Base-by-base conservation (phyloP, 2,797 vertebrate species). In the Xenops minutus region DNA sequence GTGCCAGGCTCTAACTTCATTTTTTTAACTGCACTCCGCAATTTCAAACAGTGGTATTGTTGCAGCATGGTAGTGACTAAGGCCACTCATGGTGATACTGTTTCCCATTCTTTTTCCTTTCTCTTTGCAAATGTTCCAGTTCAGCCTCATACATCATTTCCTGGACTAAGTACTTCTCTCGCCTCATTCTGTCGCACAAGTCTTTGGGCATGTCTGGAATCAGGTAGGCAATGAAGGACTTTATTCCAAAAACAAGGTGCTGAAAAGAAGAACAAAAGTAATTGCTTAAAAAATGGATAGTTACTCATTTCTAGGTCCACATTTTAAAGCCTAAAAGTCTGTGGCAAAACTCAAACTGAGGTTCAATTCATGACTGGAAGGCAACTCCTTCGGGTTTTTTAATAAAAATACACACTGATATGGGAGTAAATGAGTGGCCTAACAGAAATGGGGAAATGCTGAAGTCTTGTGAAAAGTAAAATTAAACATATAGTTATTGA, bases 61-160 rank as follows among this genome's bases (percentile, higher is more conserved):
- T 93, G 80, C 88, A 77, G 73, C 80, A 36, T 48, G 27, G 58
- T 51, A 86, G 77, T 55, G 90, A 67, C 98, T 99, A 99, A 99
- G 99, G 99, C 99, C 99, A 99, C 98, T 99, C 99, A 1, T 99
- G 99, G 98, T 99, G 99, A 98, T 98, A 99, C 59, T 99, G 99
- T 92, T 98, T 98, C 80, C 99, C 99, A 9, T 99, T 99, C 98
- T 99, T 99, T 96, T 99, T 99, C 78, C 98, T 98, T 89, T 99
- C 98, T 94, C 98, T 99, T 97, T 99, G 99, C 92, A 99, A 98
- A 96, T 99, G 99, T 95, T 99, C 99, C 90, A 99, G 98, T 94
- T 99, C 99, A 5, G 99, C 99, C 94, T 99, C 99, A 18, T 99
- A 99, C 99, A 99, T 99, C 99, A 99, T 99, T 97, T 99, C 99